Evolutionary conservation across 2,888 invertebrate species (phyloP).

Genomic region (Dione vanillae): DNA sequence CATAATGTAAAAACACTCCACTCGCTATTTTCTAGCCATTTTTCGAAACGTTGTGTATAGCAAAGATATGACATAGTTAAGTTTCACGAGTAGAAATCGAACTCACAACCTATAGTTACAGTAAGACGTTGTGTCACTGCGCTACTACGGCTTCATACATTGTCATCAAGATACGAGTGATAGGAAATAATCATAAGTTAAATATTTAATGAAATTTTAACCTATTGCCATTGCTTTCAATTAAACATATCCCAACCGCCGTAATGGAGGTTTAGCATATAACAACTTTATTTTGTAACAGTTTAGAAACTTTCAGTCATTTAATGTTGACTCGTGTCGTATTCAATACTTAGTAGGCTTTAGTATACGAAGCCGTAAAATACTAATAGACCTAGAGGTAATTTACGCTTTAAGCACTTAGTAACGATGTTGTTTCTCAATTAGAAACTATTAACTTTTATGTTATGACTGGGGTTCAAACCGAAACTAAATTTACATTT

Average conservation of each 20-base stretch:
- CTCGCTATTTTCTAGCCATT: too few species aligned
- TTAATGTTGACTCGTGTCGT: not conserved
- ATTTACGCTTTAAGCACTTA: not conserved
- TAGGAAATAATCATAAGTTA: not conserved
- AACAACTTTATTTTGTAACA: not conserved
- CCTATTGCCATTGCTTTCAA: not conserved
- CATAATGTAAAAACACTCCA: too few species aligned
- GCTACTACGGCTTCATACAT: too few species aligned
- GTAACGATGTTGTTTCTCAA: not conserved
- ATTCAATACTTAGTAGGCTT: conserved; percentile 2
- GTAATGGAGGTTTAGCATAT: not conserved
- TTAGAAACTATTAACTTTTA: not conserved
- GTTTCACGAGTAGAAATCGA: too few species aligned
- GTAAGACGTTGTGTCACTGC: too few species aligned
- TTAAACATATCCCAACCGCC: not conserved
- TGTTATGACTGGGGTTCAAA: not conserved
- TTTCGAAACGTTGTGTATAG: too few species aligned
- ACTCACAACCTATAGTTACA: too few species aligned
- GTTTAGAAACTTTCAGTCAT: not conserved
- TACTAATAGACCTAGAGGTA: conserved; percentile 1
- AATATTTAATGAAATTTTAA: not conserved
- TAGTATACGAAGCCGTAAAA: conserved; percentile 17
- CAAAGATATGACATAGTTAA: too few species aligned
- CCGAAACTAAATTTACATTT: not conserved
- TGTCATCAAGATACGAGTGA: too few species aligned